Percentiles rank a stretch among this genome's conserved stretches.
phyloP scores from a whole-genome alignment of 2,113 vertebrate species.

The Erythrocercus mccallii region DNA sequence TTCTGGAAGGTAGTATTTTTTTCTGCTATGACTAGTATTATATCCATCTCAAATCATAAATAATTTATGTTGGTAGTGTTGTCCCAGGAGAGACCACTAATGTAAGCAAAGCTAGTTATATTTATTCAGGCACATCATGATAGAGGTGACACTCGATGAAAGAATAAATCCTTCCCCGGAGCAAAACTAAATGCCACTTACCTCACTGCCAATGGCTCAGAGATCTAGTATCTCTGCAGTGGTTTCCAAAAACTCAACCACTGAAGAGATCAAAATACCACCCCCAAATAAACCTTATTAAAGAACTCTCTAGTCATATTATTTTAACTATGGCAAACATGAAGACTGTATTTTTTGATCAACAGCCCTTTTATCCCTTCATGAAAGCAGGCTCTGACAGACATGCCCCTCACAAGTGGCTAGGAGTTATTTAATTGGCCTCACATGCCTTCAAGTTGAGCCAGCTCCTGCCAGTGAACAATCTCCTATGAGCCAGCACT shows the following conservation, averaged over 20 bases:
- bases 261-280: background rate
- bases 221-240: background rate
- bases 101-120: background rate
- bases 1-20: background rate
- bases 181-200: constrained; percentile 9
- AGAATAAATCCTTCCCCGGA: background rate
- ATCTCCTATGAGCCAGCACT: background rate
- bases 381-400: background rate
- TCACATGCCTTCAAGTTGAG: background rate
- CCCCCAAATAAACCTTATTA: background rate
- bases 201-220: background rate
- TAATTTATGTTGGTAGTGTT: background rate
- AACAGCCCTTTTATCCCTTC: background rate
- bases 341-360: background rate
- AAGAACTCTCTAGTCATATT: background rate
- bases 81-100: background rate
- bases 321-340: background rate
- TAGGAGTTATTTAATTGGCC: background rate
- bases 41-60: background rate
- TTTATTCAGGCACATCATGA: background rate
- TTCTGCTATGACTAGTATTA: background rate
- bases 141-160: constrained; percentile 4
- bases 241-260: background rate
- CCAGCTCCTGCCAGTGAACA: background rate
- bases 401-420: background rate